Conservation (phyloP, 2,113 vertebrate species). For the Chloebia gouldiae region DNA sequence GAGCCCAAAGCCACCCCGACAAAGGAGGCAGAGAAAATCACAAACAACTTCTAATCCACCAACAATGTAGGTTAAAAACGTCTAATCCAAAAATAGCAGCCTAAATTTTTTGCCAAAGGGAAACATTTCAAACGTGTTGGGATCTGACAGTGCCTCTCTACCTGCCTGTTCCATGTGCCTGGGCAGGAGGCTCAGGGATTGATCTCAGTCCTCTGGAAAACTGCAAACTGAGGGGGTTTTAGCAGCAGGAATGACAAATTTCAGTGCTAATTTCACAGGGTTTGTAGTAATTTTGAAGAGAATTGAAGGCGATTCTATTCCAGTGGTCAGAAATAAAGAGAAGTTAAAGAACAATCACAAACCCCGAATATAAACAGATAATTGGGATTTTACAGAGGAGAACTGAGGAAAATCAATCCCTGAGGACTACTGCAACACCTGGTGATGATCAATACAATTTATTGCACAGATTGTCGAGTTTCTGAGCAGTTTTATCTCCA, state of each 20-base stretch:
- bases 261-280: neutral
- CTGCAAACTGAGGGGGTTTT: neutral
- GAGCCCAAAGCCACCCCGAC: neutral
- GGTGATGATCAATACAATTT: rapidly evolving
- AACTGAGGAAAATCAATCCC: neutral
- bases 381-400: neutral
- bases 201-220: neutral
- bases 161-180: neutral
- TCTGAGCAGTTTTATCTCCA: rapidly evolving
- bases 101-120: neutral
- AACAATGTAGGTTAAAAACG: neutral
- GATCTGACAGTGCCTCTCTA: neutral
- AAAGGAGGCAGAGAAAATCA: neutral
- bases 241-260: neutral
- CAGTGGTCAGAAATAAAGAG: neutral
- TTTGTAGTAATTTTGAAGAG: neutral
- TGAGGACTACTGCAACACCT: neutral
- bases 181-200: neutral
- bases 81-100: neutral
- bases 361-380: neutral
- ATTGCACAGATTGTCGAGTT: rapidly evolving
- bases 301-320: neutral
- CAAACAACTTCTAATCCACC: neutral
- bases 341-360: neutral
- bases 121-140: neutral